Evolutionary conservation across 2,797 vertebrate species (phyloP), one percentile per base, ranked within the genome.

Genomic region (Cheracebus regulus): DNA sequence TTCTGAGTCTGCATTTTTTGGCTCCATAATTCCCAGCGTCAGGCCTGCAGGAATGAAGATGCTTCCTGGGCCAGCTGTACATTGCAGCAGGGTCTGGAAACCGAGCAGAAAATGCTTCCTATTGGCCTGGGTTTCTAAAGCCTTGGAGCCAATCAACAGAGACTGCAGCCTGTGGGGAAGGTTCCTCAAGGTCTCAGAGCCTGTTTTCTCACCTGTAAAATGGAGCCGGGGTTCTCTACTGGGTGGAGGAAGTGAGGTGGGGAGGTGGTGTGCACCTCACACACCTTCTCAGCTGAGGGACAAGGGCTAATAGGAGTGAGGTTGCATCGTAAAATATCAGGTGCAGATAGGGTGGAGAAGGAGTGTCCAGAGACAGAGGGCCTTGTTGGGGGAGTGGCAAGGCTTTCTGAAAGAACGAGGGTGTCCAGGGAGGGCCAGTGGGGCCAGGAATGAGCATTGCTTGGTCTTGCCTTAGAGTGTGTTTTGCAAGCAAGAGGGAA

Each of bases 81-180:
- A 2, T 73, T 26, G 70, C 20, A 39, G 10, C 1, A 1, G 36
- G 52, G 52, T 55, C 36, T n/a, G 72, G 30, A 41, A 26, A 11
- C 36, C 1, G 1, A n/a, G 9, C 26, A 46, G 33, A 39, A 57
- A 58, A n/a, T 26, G 7, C 1, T 1, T 26, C 22, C 73, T 4
- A 26, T 4, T 17, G 30, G n/a, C 7, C 17, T 12, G 55, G 55
- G 52, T 24, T 52, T 81, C 8, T 30, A 9, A 39, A 41, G 52
- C 4, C 1, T 6, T 11, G 24, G 41, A 48, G 10, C 22, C 20
- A 20, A 5, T 14, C 2, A 6, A 11, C 7, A 19, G 87, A 44
- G 41, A 64, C 24, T 8, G 28, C 14, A 22, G 55, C 50, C 28
- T 44, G 5, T 30, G 50, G 39, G 17, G 36, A 70, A 78, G 33